Base-by-base conservation (phyloP, 2,888 invertebrate species). In the Cephalotes varians region DNA sequence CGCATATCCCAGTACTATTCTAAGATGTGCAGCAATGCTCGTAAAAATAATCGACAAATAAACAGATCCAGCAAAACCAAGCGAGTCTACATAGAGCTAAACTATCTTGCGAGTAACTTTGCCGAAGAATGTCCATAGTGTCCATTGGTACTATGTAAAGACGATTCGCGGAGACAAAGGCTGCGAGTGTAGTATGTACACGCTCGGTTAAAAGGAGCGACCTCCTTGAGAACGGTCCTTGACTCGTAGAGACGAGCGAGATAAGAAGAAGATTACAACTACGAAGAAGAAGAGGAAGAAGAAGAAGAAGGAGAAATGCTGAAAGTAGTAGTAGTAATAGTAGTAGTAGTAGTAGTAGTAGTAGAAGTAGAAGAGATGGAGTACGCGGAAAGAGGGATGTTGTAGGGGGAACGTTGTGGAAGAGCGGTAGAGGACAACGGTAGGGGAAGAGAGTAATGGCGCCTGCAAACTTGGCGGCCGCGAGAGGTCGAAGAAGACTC, bases 201-300 rank as follows among this genome's bases (percentile, higher is more conserved):
- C 81, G 84, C 76, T 85, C 84, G 85, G 91, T 90, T 90, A 91
- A 93, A 92, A 92, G 88, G 90, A 92, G 92, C 94, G 93, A 93
- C 94, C 94, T 94, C 94, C 94, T 94, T 94, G 94, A 94, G 94
- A 94, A 94, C 93, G 94, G 94, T 94, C 94, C 93, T 94, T 94
- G 94, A 94, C 94, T 94, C 93, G 92, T 92, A 89, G 90, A 91
- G 91, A 89, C 90, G 86, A 79, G 62, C 81, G 47, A 82, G 88
- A 88, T 87, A 90, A 87, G 88, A 85, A 82, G 85, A 85, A 85
- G 81, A 86, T 82, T 82, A 83, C 76, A 82, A 83, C 80, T 49
- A 82, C 34, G 44, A 83, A 31, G 86, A 56, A 34, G 82, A 67
- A 51, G 74, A 67, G 74, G 69, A 64, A 49, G 64, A 34, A 58